Evolutionary conservation across 2,113 vertebrate genomes (phyloP).

Genomic region (Tupaia chinensis): DNA sequence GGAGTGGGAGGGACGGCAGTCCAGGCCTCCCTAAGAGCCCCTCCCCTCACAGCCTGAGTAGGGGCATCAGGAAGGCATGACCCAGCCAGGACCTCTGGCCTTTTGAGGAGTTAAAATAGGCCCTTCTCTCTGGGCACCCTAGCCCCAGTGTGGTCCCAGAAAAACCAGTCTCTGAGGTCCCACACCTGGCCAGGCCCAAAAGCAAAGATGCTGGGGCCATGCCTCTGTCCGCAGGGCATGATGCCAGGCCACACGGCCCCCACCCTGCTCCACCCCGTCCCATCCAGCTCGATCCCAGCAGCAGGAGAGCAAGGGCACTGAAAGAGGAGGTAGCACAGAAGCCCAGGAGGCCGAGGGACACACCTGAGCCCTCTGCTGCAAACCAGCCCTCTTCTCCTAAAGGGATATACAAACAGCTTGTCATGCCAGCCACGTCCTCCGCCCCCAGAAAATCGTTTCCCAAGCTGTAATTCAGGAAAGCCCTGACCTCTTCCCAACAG

Average conservation of each 20-base stretch:
- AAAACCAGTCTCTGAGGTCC: not conserved
- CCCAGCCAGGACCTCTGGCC: no score
- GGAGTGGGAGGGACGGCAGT: no score
- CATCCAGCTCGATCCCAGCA: not conserved
- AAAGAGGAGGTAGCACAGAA: not conserved
- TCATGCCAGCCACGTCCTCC: no score
- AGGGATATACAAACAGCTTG: not conserved
- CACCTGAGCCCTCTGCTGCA: no score
- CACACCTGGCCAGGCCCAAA: not conserved
- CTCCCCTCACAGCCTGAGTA: no score
- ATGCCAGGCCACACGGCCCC: not conserved
- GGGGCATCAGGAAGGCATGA: no score
- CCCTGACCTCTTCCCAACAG: not conserved
- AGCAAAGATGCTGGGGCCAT: not conserved
- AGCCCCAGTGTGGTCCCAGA: not conserved
- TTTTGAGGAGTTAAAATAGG: no score
- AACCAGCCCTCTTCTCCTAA: no score
- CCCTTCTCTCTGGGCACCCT: not conserved
- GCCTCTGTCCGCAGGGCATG: not conserved
- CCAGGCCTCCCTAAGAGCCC: no score
- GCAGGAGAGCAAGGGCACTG: not conserved
- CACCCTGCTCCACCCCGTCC: not conserved
- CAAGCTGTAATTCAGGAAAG: not conserved
- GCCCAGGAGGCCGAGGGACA: not conserved
- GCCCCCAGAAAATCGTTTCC: no score